These are phyloP conservation scores for Chrysogorgia sp. DNA, from an alignment of 92 coral and sea anemone genomes.

Conservation along the genomic window DNA sequence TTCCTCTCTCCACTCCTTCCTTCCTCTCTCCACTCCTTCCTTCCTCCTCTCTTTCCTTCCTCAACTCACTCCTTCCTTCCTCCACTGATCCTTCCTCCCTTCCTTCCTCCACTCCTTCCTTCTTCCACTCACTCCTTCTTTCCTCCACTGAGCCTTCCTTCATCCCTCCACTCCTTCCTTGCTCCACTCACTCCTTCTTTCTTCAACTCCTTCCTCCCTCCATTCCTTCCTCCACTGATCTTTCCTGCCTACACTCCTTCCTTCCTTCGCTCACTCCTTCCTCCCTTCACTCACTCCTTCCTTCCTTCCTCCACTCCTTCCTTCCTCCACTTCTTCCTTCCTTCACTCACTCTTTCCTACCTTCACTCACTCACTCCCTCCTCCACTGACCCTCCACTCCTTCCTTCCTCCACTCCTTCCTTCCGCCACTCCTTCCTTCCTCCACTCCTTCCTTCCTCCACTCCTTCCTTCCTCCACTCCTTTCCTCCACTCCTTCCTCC, in stretches of 20 bases:
- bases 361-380: background rate
- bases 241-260: too few relatives aligned
- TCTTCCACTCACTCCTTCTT: background rate
- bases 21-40: background rate
- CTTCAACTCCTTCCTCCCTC: background rate
- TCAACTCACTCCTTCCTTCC: background rate
- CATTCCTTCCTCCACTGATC: background rate
- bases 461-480: too few relatives aligned
- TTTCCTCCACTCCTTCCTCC: too few relatives aligned
- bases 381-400: too few relatives aligned
- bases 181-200: background rate
- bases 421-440: too few relatives aligned
- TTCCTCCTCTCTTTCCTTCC: slow-evolving; percentile 1
- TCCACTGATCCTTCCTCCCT: slow-evolving; percentile 4
- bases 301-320: background rate
- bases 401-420: too few relatives aligned
- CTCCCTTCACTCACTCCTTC: background rate
- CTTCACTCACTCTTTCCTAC: background rate
- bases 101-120: background rate
- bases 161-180: background rate
- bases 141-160: background rate
- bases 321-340: background rate
- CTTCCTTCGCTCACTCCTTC: background rate
- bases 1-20: background rate
- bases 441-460: too few relatives aligned